Base-by-base conservation (phyloP, 2,113 vertebrate species). In the Anthoscopus minutus region DNA sequence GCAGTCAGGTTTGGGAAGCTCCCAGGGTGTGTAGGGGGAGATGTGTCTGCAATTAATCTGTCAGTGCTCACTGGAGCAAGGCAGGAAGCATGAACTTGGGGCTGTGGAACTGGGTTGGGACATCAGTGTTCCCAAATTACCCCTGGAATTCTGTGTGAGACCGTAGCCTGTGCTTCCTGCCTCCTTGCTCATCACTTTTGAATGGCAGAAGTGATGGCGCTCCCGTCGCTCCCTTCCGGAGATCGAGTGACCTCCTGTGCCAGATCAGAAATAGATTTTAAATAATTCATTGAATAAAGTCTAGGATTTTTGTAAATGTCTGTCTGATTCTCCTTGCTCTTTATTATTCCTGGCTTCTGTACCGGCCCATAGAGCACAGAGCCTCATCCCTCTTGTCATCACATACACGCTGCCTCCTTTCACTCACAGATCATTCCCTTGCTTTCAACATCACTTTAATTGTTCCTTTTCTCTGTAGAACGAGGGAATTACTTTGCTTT, bases 251-350 rank as follows among this genome's bases (percentile, higher is more conserved):
- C 66, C 95, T 95, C 89, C 86, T 94, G 78, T 81, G 91, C 94
- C 70, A 65, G 94, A 85, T 69, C 91, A 97, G 91, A 96, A 96
- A 95, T 85, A 94, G 96, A 61, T 58, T 58, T 44, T 95, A 48
- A 96, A 96, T 96, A 95, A 97, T 97, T 97, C 70, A 97, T 73
- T 97, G 93, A 94, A 91, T 89, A 85, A 97, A 96, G 96, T 96
- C 96, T 96, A 80, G 95, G 84, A 80, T 48, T 89, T 92, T 19
- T 65, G 87, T 89, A 87, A 91, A 81, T 91, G 93, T 91, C 95
- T 96, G 95, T 94, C 96, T 97, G 89, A 56, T 70, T 88, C 91
- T 89, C 80, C 53, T 37, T 69, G 86, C 90, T 94, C 95, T 85
- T 74, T 60, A 31, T 92, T 88, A 82, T 61, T 27, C 45, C 81